phyloP scores from a whole-genome alignment of 2,797 vertebrate species.

The Trematomus bernacchii region DNA sequence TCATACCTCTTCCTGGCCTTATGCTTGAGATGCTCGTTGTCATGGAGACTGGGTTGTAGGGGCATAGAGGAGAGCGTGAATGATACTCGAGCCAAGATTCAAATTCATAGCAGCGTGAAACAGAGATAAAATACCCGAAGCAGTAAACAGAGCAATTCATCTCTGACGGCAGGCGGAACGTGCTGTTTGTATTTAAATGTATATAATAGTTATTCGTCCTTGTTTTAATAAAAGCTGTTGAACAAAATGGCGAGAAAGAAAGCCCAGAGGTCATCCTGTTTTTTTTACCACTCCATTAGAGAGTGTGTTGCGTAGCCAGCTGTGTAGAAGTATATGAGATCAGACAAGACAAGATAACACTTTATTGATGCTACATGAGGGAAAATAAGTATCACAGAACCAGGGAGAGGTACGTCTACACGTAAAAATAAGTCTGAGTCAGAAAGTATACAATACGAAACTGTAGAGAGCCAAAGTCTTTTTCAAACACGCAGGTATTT shows the following conservation, averaged over 20 bases:
- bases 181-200: neutral
- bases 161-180: neutral
- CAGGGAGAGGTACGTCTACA: neutral
- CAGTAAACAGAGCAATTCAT: conserved; percentile 9
- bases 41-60: conserved; percentile 87
- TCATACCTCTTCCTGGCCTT: conserved; percentile 82
- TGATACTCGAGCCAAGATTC: conserved; percentile 48
- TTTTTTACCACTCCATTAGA: conserved; percentile 22
- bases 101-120: conserved; percentile 36
- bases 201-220: neutral
- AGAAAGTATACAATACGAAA: neutral
- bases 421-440: neutral
- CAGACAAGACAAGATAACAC: conserved; percentile 34
- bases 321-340: conserved; percentile 4
- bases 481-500: neutral
- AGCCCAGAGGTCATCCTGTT: conserved; percentile 8
- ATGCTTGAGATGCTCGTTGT: conserved; percentile 84
- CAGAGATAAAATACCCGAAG: conserved; percentile 35
- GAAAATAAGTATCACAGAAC: conserved; percentile 19
- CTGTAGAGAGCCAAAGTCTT: neutral
- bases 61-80: conserved; percentile 63
- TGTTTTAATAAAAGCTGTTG: conserved; percentile 21
- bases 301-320: conserved; percentile 9
- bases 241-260: neutral
- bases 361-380: conserved; percentile 20